Evolutionary conservation across 2,113 vertebrate species (phyloP), one percentile per base, ranked within the genome.

Genomic region (Phyllostomus hastatus): DNA sequence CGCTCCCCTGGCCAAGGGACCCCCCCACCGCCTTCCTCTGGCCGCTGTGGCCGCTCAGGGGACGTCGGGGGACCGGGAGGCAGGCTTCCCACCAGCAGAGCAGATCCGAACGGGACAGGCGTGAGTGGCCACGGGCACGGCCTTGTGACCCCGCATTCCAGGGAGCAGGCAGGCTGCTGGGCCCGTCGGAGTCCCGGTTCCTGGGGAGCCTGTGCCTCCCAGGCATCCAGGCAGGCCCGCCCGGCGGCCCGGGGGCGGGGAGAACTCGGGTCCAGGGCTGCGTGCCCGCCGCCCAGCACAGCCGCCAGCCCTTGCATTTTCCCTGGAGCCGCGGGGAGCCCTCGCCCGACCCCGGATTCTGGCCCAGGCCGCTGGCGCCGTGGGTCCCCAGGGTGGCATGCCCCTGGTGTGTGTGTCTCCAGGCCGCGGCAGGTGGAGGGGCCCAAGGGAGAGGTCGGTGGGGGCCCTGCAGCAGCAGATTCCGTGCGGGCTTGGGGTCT

Each of bases 101-200:
- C 67, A 31, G 46, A 3, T 5, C 28, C 6, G 3, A 22, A 16
- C 10, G 4, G 0, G 7, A 28, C 66, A 0, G 0, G 16, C 0
- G 0, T 79, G 38, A 54, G n/a, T 1, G 9, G 86, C 80, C 1
- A 0, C 0, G 0, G 57, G 41, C 59, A 5, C 69, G 4, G 66
- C 79, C 46, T 52, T 5, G 16, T 1, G 7, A 24, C 73, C 50
- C 66, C 0, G 4, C 52, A 20, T 70, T 66, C 93, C 67, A 17
- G 67, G 69, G 86, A 33, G 12, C 19, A 1, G 66, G 48, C 73
- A 96, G 73, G 95, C 94, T 95, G 97, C 73, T 0, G 0, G 79
- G 33, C 26, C 67, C n/a, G 28, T 17, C 89, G 92, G 96, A 93
- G 80, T 83, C 90, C 67, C 43, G 73, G 83, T 70, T 95, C 89